These are phyloP conservation scores for Morus bassanus DNA, from an alignment of 2,797 vertebrate genomes.

Conservation along the genomic window DNA sequence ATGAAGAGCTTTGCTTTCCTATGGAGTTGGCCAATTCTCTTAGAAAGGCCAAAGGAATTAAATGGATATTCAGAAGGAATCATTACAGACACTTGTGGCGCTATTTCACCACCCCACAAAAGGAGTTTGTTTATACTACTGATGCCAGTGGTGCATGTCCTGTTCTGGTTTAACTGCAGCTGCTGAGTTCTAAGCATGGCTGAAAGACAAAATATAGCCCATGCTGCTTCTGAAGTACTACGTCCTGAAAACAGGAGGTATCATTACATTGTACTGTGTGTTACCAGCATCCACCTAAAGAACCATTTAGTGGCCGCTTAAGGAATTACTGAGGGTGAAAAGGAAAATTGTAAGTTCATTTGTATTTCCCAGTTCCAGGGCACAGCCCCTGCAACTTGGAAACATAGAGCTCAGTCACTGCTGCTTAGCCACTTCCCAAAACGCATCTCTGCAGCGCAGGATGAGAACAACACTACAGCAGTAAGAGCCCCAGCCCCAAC, in stretches of 20 bases:
- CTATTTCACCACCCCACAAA: background rate
- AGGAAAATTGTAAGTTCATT: background rate
- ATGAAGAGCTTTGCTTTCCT: background rate
- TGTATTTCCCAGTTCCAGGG: background rate
- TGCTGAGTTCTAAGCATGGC: background rate
- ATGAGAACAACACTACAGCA: background rate
- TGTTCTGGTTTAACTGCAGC: background rate
- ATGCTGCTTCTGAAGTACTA: background rate
- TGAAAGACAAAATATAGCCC: background rate
- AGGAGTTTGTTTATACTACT: background rate
- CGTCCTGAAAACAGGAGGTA: rapidly evolving
- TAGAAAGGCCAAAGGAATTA: background rate
- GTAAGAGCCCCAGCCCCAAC: background rate
- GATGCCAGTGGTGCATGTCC: background rate
- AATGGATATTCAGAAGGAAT: background rate
- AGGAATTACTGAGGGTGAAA: background rate
- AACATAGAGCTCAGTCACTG: background rate
- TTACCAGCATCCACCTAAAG: background rate
- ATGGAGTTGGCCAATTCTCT: background rate
- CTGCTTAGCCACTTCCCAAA: background rate
- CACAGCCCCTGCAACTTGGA: background rate
- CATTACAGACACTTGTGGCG: background rate
- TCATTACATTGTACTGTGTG: background rate
- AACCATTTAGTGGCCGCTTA: background rate
- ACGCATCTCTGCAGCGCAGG: background rate